Evolutionary conservation across 2,888 invertebrate genomes (phyloP), one percentile per base, ranked within the genome.

Genomic region (Loripinus fragilis): DNA sequence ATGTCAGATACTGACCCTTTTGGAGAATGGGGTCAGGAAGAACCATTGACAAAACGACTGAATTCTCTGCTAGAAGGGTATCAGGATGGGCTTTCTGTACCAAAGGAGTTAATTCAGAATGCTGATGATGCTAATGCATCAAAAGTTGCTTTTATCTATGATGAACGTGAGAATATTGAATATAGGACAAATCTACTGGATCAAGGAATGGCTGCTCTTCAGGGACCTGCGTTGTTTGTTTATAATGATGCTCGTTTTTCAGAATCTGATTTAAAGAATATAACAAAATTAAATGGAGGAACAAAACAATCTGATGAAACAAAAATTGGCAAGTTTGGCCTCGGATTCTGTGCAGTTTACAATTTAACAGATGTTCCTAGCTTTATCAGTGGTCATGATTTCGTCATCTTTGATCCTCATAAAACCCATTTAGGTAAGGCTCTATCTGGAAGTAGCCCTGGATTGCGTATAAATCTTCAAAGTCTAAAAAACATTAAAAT

Each of bases 361-460:
- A 92, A 92, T 68, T 50, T 92, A 20, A 92, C 92, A 8, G 92
- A 92, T 85, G 90, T 91, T 8, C 92, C 92, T 15, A 91, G 90
- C 64, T 91, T 93, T 69, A 78, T 93, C n/a, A 91, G 91, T 68
- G 80, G 90, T 3, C 76, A 89, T 68, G 89, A 83, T 66, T 76
- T 92, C 52, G 91, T 92, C 12, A 90, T 93, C 10, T 91, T 93
- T 76, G 93, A 93, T 82, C 93, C 93, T 3, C 91, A 92, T 72
- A 83, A 81, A 30, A 89, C 78, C 12, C 87, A 90, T 77, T 81
- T 92, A 3, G 87, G 87, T n/a, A 85, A 86, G 68, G 80, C 85
- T 25, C 65, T 87, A 20, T 73, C 74, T 20, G 78, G 79, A 17
- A 78, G 67, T 64, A 85, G 86, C 48, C 88, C 88, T 10, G 91